phyloP scores from a whole-genome alignment of 1,140 invertebrate species.

The Pogonognathellus flavescens region DNA sequence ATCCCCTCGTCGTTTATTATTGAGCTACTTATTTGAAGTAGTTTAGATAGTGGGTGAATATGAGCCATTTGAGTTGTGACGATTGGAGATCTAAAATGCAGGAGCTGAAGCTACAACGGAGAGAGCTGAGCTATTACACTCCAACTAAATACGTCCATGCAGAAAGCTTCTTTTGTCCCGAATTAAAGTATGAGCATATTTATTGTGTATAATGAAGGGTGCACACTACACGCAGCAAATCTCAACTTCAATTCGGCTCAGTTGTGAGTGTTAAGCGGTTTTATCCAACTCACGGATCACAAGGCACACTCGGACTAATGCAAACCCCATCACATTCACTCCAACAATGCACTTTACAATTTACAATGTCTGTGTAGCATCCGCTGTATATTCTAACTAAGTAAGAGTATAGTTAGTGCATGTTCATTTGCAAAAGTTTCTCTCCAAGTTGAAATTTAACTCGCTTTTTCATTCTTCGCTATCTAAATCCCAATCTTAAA shows the following conservation, averaged over 20 bases:
- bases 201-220: conserved; percentile 39
- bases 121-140: neutral
- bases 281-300: conserved; percentile 29
- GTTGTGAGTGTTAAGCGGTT: conserved; percentile 44
- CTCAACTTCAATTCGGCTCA: neutral
- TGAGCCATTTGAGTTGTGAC: too few species aligned
- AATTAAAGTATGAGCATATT: conserved; percentile 45
- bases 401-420: neutral
- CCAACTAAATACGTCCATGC: neutral
- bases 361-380: too few species aligned
- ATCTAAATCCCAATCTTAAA: conserved; percentile 44
- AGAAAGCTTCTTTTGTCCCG: conserved; percentile 15
- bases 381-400: too few species aligned
- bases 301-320: neutral
- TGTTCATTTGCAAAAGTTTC: neutral
- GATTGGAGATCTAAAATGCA: too few species aligned
- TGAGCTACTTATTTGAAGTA: conserved; percentile 14
- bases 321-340: conserved; percentile 8
- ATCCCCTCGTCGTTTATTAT: neutral
- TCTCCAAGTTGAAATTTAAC: conserved; percentile 38
- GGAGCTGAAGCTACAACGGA: neutral
- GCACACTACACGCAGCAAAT: neutral
- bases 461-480: conserved; percentile 44
- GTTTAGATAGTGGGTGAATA: neutral
- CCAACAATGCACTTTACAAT: neutral